These are phyloP conservation scores for Laticauda colubrina DNA, from an alignment of 2,113 vertebrate genomes.

Conservation along the genomic window DNA sequence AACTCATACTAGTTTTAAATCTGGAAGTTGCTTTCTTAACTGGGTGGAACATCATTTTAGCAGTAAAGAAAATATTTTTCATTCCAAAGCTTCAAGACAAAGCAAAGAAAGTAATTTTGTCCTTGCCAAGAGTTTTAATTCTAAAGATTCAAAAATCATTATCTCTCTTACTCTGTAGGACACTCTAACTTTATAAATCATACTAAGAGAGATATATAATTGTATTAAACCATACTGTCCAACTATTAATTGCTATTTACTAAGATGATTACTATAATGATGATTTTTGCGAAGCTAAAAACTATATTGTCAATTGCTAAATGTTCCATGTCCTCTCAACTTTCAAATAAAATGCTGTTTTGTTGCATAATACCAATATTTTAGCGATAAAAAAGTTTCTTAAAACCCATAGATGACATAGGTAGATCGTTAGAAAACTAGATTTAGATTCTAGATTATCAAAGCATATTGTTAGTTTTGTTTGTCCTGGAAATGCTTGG, in stretches of 20 bases:
- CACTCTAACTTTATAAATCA: not conserved
- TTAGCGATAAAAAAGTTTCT: not conserved
- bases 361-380: not conserved
- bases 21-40: constrained; percentile 19
- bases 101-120: constrained; percentile 14
- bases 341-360: not conserved
- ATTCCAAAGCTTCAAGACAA: not conserved
- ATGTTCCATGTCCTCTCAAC: not conserved
- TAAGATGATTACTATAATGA: not conserved
- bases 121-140: not conserved
- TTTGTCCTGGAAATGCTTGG: not conserved
- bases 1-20: constrained; percentile 19
- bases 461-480: not conserved
- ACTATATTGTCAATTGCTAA: not conserved
- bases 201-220: accelerated
- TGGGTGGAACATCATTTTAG: constrained; percentile 34
- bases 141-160: not conserved
- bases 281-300: not conserved
- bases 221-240: not conserved
- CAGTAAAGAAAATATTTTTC: constrained; percentile 53
- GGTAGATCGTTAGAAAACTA: not conserved
- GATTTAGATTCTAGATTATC: not conserved
- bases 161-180: accelerated
- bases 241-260: not conserved
- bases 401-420: not conserved